These are phyloP conservation scores for Lamellibrachia luymesi DNA, from an alignment of 1,140 invertebrate species.

Conservation along the genomic window DNA sequence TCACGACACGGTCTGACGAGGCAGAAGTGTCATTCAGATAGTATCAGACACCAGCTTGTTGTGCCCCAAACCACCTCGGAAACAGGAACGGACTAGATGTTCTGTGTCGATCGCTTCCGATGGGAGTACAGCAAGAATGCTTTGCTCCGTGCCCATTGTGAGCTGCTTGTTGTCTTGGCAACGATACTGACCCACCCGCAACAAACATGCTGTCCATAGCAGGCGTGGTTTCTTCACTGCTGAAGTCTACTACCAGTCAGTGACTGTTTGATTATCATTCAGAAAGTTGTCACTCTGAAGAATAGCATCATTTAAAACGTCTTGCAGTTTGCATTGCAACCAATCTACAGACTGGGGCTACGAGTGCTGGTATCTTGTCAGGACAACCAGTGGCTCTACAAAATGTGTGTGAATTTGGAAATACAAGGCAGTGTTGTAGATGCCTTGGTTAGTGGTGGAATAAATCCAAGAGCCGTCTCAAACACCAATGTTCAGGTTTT, in stretches of 20 bases:
- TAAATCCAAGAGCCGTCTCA: not conserved
- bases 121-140: not conserved
- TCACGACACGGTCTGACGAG: slow-evolving; percentile 62
- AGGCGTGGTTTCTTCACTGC: not conserved
- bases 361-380: not conserved
- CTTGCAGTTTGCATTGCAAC: not conserved
- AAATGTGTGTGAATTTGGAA: not conserved
- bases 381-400: not conserved
- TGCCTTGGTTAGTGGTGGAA: not conserved
- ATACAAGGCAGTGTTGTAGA: not conserved
- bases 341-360: not conserved
- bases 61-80: too few species aligned
- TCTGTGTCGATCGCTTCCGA: not conserved
- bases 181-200: not conserved
- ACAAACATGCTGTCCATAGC: not conserved
- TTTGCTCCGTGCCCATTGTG: not conserved
- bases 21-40: not conserved
- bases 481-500: not conserved
- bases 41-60: not conserved
- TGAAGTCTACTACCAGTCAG: not conserved
- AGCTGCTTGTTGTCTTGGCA: slow-evolving; percentile 3
- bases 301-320: not conserved
- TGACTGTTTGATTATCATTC: not conserved
- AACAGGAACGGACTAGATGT: not conserved
- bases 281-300: not conserved